Base-by-base conservation (phyloP, 2,888 invertebrate genomes). In the Agrotis exclamationis region DNA sequence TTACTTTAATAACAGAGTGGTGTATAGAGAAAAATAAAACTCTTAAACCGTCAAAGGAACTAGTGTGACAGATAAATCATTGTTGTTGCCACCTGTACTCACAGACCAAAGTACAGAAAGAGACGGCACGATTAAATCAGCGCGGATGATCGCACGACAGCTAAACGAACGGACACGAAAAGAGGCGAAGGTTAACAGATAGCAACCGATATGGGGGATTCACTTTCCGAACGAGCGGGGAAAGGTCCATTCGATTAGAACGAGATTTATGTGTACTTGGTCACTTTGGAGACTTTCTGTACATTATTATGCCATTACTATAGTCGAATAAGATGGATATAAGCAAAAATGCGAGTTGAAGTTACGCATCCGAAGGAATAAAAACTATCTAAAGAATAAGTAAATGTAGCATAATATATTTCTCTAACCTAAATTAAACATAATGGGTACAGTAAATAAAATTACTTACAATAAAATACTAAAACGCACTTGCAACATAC, bases 101-200 rank as follows among this genome's bases (percentile, higher is more conserved):
- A 70, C 50, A 65, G 59, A 71, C 57, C 53, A 54, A 59, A 53
- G 53, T 70, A 74, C 74, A 77, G 74, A 76, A 57, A 78, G 73
- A 71, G 72, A 75, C 6, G 68, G 74, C 72, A 80, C 45, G 75
- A 87, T 82, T 85, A 82, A 82, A 86, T 84, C 86, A 84, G 73
- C 63, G 62, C 64, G 70, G 79, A 77, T 81, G 77, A 86, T 85
- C 85, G 78, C 82, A 79, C 77, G 80, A 76, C 76, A 78, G 57
- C 60, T 69, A 74, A 71, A 74, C 76, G 74, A 79, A 62, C 74
- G 70, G 68, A 82, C 80, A 76, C 80, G 80, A 76, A 64, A 63
- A 54, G 59, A 73, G 71, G 72, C 76, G 76, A 82, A 83, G 77
- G 82, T 84, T 79, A 76, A 83, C 77, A 75, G 76, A 85, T 83